Evolutionary conservation across 2,113 vertebrate genomes (phyloP), one percentile per base, ranked within the genome.

Genomic region (Ctenodactylus gundi): DNA sequence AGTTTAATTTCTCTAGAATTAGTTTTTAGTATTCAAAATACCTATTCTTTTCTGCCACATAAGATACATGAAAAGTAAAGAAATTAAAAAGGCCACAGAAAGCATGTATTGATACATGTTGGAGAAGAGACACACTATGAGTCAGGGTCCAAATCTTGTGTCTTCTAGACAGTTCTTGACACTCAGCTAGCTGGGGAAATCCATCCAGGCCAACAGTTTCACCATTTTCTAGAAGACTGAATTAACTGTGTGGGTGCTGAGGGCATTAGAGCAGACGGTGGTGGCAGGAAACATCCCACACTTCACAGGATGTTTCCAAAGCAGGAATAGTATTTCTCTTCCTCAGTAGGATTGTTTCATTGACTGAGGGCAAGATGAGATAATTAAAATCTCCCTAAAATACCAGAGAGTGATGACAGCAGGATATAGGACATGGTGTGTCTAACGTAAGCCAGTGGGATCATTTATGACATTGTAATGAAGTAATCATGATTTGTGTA

Each of bases 341-440:
- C 95, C 94, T 96, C 36, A 0, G 20, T 78, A 88, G 91, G 90
- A 92, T 94, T 94, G 82, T 94, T 97, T 94, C 94, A 96, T 94
- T 85, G 67, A 92, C 90, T 85, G 73, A 96, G 53, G 85, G 85
- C 55, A 87, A 82, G 91, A 95, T 96, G 96, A 97, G 88, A 93
- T 96, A 60, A 95, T 60, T 96, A 91, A 97, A 97, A 96, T 97
- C 62, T 96, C 96, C 97, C 96, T 92, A 95, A 97, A 96, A 97
- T 95, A 95, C 90, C 94, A 17, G 64, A 70, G 91, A 83, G 77
- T 95, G 93, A 89, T 2, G 51, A 91, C 95, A 83, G 85, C 94
- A 93, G 96, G 96, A 93, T 97, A 84, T 73, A 94, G 44, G 49
- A 78, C n/a, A 18, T 49, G 20, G 73, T 88, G 72, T 78, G 60